Conservation (phyloP, 2,888 invertebrate species). For the Eucera pruinosa region DNA sequence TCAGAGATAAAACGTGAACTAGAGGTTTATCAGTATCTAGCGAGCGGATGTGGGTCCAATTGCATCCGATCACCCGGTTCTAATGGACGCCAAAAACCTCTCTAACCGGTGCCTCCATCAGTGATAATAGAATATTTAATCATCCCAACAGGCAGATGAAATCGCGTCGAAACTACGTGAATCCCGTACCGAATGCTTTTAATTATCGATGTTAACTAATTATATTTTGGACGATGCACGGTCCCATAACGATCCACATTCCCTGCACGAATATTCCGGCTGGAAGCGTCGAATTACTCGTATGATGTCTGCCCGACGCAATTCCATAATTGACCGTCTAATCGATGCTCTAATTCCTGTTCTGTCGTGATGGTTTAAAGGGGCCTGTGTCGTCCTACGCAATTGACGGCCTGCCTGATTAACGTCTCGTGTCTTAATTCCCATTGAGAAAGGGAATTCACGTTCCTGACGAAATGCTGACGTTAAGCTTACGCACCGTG, state of each 20-base stretch:
- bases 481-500: too few species aligned
- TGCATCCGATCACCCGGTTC: conserved; percentile 14
- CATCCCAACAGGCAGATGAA: conserved; percentile 27
- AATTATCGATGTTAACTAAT: conserved; percentile 55
- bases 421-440: conserved; percentile 42
- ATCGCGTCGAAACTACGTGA: conserved; percentile 49
- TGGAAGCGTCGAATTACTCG: conserved; percentile 60
- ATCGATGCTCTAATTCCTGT: conserved; percentile 60
- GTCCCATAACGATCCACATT: conserved; percentile 36
- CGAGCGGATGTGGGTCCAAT: neutral
- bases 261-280: conserved; percentile 41
- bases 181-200: conserved; percentile 49
- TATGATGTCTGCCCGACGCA: conserved; percentile 44
- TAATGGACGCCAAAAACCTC: conserved; percentile 21
- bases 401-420: conserved; percentile 34
- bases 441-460: neutral
- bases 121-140: conserved; percentile 54
- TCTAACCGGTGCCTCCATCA: neutral
- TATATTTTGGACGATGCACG: conserved; percentile 44
- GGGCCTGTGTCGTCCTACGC: conserved; percentile 2
- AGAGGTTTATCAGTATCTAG: neutral
- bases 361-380: conserved; percentile 40
- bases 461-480: neutral
- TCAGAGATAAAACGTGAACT: neutral
- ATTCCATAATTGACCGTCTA: conserved; percentile 62